These are phyloP conservation scores for Gasterosteus nipponicus DNA, from an alignment of 2,113 vertebrate genomes.

Conservation along the genomic window DNA sequence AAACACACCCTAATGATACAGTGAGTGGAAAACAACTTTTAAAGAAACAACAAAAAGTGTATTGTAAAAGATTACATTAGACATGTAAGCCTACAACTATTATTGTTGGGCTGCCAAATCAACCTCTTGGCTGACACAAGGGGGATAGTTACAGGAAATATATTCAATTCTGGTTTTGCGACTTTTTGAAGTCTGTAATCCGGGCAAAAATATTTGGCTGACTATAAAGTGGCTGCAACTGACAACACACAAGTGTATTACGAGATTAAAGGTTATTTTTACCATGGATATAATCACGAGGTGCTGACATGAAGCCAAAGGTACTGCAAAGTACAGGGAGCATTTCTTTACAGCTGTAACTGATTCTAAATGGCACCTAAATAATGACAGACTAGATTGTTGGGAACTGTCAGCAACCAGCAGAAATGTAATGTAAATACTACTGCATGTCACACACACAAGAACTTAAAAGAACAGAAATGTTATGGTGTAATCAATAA, in stretches of 20 bases:
- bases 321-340: conserved; percentile 22
- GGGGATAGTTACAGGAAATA: background rate
- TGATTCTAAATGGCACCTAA: conserved; percentile 7
- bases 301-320: conserved; percentile 64
- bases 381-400: background rate
- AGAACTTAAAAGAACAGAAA: background rate
- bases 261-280: conserved; percentile 83
- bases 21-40: conserved; percentile 54
- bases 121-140: background rate
- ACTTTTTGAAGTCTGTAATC: conserved; percentile 47
- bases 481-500: background rate
- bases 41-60: conserved; percentile 33
- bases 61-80: background rate
- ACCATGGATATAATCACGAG: conserved; percentile 75
- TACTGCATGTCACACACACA: background rate
- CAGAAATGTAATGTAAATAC: background rate
- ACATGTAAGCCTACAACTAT: background rate
- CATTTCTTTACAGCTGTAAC: conserved; percentile 21
- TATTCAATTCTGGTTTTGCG: conserved; percentile 20
- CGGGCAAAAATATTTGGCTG: conserved; percentile 56
- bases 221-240: conserved; percentile 61
- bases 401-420: conserved; percentile 16
- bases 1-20: conserved; percentile 88
- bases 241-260: conserved; percentile 75
- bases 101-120: background rate